These are phyloP conservation scores for Ranitomeya imitator DNA, from an alignment of 2,113 vertebrate genomes.

Conservation along the genomic window DNA sequence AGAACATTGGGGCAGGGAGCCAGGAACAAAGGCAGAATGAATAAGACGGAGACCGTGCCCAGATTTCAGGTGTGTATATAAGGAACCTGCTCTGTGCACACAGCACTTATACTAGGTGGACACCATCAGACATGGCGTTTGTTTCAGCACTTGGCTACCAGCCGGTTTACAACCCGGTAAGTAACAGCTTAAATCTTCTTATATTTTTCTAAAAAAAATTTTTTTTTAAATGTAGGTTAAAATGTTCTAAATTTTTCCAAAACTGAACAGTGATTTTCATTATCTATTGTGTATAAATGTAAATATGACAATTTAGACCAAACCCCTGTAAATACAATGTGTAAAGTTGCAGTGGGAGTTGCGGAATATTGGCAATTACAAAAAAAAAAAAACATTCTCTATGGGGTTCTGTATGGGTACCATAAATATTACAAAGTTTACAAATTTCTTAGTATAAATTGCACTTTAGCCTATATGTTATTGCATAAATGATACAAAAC, in stretches of 20 bases:
- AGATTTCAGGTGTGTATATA: neutral
- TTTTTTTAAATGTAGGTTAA: too few species aligned
- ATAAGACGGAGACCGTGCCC: neutral
- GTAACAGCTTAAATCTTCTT: slow-evolving; percentile 55
- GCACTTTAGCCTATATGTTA: too few species aligned
- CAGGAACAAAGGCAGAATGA: slow-evolving; percentile 16
- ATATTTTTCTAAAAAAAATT: neutral
- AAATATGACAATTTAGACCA: too few species aligned
- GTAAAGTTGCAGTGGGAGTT: too few species aligned
- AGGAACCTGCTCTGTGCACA: neutral
- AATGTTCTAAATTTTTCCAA: too few species aligned
- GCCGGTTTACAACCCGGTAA: slow-evolving; percentile 80
- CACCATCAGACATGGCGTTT: slow-evolving; percentile 65
- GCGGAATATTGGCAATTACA: too few species aligned
- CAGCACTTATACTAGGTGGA: neutral
- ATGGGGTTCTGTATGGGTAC: too few species aligned
- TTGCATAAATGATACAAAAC: neutral
- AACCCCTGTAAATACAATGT: too few species aligned
- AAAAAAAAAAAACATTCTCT: too few species aligned
- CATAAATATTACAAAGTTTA: too few species aligned
- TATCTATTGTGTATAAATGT: too few species aligned
- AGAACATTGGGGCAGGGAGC: neutral
- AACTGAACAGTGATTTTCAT: neutral
- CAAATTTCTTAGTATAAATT: too few species aligned
- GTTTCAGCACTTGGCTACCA: slow-evolving; percentile 79